Base-by-base conservation (phyloP, 2,888 invertebrate genomes). In the Dichetophora obliterata region DNA sequence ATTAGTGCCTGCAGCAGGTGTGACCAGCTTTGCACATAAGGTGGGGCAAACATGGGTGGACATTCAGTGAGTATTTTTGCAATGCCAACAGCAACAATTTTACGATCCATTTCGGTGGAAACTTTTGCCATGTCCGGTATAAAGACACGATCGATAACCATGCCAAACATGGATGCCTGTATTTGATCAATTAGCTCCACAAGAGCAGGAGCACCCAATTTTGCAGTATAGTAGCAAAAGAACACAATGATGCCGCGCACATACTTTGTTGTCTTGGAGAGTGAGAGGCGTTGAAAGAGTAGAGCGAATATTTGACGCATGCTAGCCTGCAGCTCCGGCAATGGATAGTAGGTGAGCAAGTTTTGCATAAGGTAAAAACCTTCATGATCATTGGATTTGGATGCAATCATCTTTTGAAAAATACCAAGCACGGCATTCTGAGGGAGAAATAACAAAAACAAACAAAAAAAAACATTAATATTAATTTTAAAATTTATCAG, bases 401-500 rank as follows among this genome's bases (percentile, higher is more conserved):
- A 98, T 0, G 98, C 96, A 80, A 99, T 95, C 85, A 99, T 91
- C 89, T 99, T 98, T 88, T 99, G 98, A 90, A 98, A 99, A 9
- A 98, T 95, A 1, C 98, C 99, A 63, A 99, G 90, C 82, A 98
- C 92, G 1, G 95, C 94, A 83, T 92, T 93, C 92, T 95, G 87
- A 4, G 90, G 90, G n/a, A n/a, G n/a, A n/a, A n/a, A n/a, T n/a
- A n/a, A n/a, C n/a, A 87, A 14, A 89, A 89, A 52, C 14, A 80
- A 11, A 14, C 3, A 11, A 11, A 6, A 14, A 1, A 43, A 11
- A 11, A 43, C 2, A 19, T n/a, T n/a, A n/a, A n/a, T n/a, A n/a
- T n/a, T n/a, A n/a, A n/a, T n/a, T n/a, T n/a, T n/a, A n/a, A 68
- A 19, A n/a, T 43, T 1, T 3, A 31, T 54, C 27, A 14, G 5